These are phyloP conservation scores for Cyprinella venusta DNA, from an alignment of 2,797 vertebrate genomes.

Conservation along the genomic window DNA sequence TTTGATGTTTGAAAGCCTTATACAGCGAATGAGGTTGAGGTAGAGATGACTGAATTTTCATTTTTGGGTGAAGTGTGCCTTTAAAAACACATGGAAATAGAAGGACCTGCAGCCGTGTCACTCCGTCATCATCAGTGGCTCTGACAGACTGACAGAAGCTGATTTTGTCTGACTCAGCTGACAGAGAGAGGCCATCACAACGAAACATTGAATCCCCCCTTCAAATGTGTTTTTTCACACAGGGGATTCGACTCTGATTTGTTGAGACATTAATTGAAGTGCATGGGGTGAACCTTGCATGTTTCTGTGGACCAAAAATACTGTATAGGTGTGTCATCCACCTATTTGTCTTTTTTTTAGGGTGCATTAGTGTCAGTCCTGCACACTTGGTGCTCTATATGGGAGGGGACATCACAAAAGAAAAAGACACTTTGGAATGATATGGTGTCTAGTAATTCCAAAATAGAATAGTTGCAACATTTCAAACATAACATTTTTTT, in stretches of 20 bases:
- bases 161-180: slow-evolving; percentile 69
- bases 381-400: not conserved
- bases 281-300: not conserved
- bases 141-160: slow-evolving; percentile 70
- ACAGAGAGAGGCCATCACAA: slow-evolving; percentile 42
- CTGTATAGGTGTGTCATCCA: not conserved
- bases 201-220: slow-evolving; percentile 33
- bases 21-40: not conserved
- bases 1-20: not conserved
- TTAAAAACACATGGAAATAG: slow-evolving; percentile 48
- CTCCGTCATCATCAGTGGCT: slow-evolving; percentile 71
- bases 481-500: not conserved
- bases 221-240: slow-evolving; percentile 64
- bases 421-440: not conserved
- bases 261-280: slow-evolving; percentile 23
- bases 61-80: not conserved
- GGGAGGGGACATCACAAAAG: not conserved
- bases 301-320: slow-evolving; percentile 6
- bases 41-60: not conserved
- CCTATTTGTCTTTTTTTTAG: not conserved
- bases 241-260: slow-evolving; percentile 18
- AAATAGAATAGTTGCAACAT: not conserved
- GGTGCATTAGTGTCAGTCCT: not conserved
- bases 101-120: slow-evolving; percentile 63
- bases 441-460: not conserved